These are phyloP conservation scores for Luperina testacea DNA, from an alignment of 2,888 invertebrate species.

Conservation along the genomic window DNA sequence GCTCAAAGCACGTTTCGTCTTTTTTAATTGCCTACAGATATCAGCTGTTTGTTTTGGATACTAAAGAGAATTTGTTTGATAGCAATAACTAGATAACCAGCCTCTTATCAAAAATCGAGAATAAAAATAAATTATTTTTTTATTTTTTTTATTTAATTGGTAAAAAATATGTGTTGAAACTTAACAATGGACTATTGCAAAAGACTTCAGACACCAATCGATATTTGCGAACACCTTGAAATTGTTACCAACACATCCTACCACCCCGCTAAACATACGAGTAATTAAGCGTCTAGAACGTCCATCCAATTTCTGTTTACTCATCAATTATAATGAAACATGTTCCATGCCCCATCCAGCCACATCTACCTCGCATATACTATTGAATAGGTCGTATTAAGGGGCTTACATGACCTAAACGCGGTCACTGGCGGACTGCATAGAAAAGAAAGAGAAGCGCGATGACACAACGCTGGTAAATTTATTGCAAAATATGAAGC, in stretches of 20 bases:
- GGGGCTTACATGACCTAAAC: too few relatives aligned
- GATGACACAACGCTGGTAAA: too few relatives aligned
- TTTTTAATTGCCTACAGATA: too few relatives aligned
- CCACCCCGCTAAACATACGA: background rate
- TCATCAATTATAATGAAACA: conserved; percentile 1
- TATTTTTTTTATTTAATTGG: too few relatives aligned
- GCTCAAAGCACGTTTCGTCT: too few relatives aligned
- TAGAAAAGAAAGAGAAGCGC: too few relatives aligned
- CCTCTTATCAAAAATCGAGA: background rate
- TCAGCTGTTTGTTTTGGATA: too few relatives aligned
- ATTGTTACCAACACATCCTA: background rate
- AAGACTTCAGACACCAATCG: background rate
- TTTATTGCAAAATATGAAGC: too few relatives aligned
- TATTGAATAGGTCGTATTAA: conserved; percentile 64
- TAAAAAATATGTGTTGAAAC: background rate
- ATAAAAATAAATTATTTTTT: too few relatives aligned
- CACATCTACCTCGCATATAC: conserved; percentile 22
- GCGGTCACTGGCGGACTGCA: too few relatives aligned
- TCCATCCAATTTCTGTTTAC: background rate
- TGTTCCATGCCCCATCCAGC: conserved; percentile 47
- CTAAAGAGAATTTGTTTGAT: background rate
- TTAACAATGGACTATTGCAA: background rate
- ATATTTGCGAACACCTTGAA: background rate
- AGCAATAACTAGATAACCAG: too few relatives aligned
- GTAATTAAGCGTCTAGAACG: background rate